phyloP scores from a whole-genome alignment of 2,888 invertebrate species.

The Ametastegia equiseti region DNA sequence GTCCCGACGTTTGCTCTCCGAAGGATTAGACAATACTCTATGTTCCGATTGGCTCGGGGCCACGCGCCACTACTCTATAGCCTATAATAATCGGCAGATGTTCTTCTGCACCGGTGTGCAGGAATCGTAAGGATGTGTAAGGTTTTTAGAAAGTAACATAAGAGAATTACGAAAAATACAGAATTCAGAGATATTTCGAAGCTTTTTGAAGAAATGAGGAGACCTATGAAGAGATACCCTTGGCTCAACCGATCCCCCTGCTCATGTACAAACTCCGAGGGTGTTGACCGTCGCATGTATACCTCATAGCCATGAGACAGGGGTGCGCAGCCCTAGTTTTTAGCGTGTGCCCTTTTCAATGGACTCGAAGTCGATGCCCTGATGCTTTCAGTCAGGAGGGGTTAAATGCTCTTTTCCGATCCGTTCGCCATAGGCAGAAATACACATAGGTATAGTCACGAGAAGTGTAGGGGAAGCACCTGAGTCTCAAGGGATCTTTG shows the following conservation, averaged over 20 bases:
- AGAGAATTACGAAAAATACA: not conserved
- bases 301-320: constrained; percentile 66
- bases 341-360: constrained; percentile 74
- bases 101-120: constrained; percentile 60
- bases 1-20: constrained; percentile 45
- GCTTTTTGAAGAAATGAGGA: not conserved
- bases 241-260: not conserved
- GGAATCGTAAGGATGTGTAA: not conserved
- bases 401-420: constrained; percentile 71
- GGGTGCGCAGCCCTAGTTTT: constrained; percentile 64
- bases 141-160: too few relatives aligned
- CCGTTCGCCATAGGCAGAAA: not conserved
- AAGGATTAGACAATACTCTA: constrained; percentile 58
- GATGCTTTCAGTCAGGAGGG: constrained; percentile 61
- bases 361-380: constrained; percentile 62
- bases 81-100: constrained; percentile 70
- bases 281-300: constrained; percentile 64
- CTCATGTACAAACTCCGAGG: constrained; percentile 60
- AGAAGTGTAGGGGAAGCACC: constrained; percentile 20
- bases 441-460: too few relatives aligned
- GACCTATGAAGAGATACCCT: constrained; percentile 6
- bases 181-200: not conserved
- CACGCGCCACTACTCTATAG: constrained; percentile 67
- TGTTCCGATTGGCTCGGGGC: constrained; percentile 65
- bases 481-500: not conserved